Evolutionary conservation across 2,113 vertebrate species (phyloP), one percentile per base, ranked within the genome.

Genomic region (Sebastes fasciatus): DNA sequence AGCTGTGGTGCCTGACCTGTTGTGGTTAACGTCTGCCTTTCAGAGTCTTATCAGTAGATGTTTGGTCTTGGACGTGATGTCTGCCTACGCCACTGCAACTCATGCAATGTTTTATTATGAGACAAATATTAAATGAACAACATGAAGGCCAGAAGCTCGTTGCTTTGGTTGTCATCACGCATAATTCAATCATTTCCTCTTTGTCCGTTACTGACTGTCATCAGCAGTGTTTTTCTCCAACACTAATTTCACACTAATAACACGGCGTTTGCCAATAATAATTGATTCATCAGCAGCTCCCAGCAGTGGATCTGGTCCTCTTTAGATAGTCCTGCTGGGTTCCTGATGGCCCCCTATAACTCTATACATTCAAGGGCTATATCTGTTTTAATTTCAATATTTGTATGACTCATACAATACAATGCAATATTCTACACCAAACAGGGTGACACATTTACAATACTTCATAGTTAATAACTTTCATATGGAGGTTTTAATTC

Each of bases 181-280:
- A 74, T 80, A 68, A 82, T 79, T 67, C n/a, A 68, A 43, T 87
- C 13, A 26, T 76, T 69, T 26, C 26, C 26, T 48, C 58, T 73
- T 71, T 79, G 72, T 80, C 21, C 61, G 26, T 57, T 70, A 79
- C 52, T 52, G 64, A 71, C 48, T 48, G 63, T 72, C 60, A 4
- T 21, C 11, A 13, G 52, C 51, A n/a, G 52, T 60, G 78, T 87
- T 88, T 92, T 86, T 87, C 83, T 75, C 69, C 69, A 70, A 23
- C 52, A 80, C 81, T 88, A 63, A 82, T 88, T 86, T 88, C 84
- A 77, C 79, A 75, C 75, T 51, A 54, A 61, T 57, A 40, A 73
- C 34, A 54, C 68, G 46, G 11, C 62, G 74, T 81, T 79, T 62
- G 70, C 68, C 78, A 55, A 43, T 84, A 57, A 81, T 57, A 86